Conservation (phyloP, 2,797 vertebrate genomes). For the Dendrocincla tyrannina region DNA sequence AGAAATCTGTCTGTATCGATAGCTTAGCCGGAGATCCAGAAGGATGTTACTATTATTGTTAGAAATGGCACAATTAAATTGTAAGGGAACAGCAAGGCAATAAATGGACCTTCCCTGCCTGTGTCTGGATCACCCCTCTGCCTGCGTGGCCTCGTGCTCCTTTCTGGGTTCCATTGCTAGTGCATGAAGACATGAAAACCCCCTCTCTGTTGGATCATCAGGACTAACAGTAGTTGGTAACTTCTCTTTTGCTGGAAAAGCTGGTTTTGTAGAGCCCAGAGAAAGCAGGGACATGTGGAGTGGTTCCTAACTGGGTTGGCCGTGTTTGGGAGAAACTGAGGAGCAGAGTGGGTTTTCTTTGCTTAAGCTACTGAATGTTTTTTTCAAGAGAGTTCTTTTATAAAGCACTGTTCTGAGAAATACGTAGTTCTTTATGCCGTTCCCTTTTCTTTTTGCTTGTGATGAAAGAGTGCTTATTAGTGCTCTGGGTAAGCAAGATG, state of each 20-base stretch:
- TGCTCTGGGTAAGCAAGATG: not conserved
- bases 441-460: not conserved
- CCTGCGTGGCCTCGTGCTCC: rapidly evolving
- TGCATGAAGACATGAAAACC: rapidly evolving
- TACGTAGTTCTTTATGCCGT: not conserved
- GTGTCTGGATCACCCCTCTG: rapidly evolving
- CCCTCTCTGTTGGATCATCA: not conserved
- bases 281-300: not conserved
- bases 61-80: not conserved
- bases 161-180: rapidly evolving
- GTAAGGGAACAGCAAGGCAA: not conserved
- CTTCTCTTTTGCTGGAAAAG: not conserved
- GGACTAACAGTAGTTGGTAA: not conserved
- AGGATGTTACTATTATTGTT: not conserved
- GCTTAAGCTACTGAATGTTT: not conserved
- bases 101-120: not conserved
- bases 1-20: not conserved
- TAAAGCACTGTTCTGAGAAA: not conserved
- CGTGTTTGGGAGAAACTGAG: not conserved
- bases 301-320: not conserved
- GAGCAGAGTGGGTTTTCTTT: not conserved
- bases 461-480: constrained; percentile 5
- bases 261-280: not conserved
- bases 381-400: not conserved
- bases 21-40: not conserved